Base-by-base conservation (phyloP, 2,113 vertebrate genomes). In the Odontesthes bonariensis region DNA sequence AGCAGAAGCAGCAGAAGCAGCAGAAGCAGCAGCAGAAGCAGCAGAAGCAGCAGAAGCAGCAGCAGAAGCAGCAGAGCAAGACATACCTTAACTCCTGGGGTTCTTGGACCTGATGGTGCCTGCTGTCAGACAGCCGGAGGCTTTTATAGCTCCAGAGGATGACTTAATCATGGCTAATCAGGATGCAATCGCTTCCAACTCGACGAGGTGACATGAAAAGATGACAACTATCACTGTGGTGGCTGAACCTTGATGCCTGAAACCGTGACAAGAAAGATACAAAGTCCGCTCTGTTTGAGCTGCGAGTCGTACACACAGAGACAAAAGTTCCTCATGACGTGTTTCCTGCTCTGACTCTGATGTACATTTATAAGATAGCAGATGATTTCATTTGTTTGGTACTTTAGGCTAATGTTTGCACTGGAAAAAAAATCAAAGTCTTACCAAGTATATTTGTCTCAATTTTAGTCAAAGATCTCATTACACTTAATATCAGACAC, bases 201-300 rank as follows among this genome's bases (percentile, higher is more conserved):
- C 3, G 22, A 42, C 47, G 47, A 59, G 33, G 63, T 53, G 63
- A 16, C 52, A 49, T n/a, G 23, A 32, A 63, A 55, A 44, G 69
- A 51, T 13, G 11, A 68, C 54, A 35, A 20, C 22, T 60, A 22
- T 35, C 44, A 60, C 53, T 5, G 66, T 33, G 75, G 72, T 64
- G 81, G 71, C 69, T 83, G 82, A 83, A 87, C 90, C 81, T 89
- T 89, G 81, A 78, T 55, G 73, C 68, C 23, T 79, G 63, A 69
- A n/a, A 40, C 63, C 1, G 67, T 52, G 64, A 77, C 69, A 73
- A n/a, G 68, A 56, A 46, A 22, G 20, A 65, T 40, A n/a, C 79
- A 79, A 90, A 91, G 92, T 91, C 73, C 77, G 79, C 23, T 12
- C 10, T 31, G 71, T 17, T 32, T 56, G 56, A 20, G 44, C 35